Conservation (phyloP, 2,888 invertebrate species). For the Bhutanitis thaidina region DNA sequence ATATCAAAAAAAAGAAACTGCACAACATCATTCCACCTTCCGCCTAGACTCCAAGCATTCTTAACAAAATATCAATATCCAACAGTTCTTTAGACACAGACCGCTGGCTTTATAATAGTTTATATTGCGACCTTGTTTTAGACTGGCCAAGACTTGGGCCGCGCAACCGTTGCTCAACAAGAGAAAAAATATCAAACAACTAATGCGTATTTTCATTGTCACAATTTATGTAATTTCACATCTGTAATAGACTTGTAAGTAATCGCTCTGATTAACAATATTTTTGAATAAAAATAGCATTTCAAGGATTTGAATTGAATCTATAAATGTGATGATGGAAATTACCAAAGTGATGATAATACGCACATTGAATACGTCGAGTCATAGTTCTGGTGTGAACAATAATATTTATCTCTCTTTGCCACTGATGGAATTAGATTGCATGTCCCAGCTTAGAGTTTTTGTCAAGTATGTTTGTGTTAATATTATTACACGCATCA, state of each 20-base stretch:
- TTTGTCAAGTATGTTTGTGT: too few relatives aligned
- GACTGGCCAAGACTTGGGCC: slow-evolving; percentile 22
- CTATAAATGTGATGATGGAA: too few relatives aligned
- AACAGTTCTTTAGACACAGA: slow-evolving; percentile 9
- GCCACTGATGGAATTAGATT: too few relatives aligned
- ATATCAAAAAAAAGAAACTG: slow-evolving; percentile 22
- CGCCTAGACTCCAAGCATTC: slow-evolving; percentile 12
- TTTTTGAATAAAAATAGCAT: background rate
- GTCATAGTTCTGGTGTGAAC: too few relatives aligned
- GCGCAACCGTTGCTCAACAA: slow-evolving; percentile 21
- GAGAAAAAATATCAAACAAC: slow-evolving; percentile 23
- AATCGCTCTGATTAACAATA: background rate
- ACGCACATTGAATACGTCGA: too few relatives aligned
- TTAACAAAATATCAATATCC: slow-evolving; percentile 8
- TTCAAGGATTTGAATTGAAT: too few relatives aligned
- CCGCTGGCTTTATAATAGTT: slow-evolving; percentile 29
- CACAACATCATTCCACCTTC: slow-evolving; percentile 20
- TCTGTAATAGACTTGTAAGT: slow-evolving; percentile 9
- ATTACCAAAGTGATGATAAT: too few relatives aligned
- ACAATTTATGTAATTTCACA: slow-evolving; percentile 14
- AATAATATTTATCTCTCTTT: too few relatives aligned
- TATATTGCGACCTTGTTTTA: slow-evolving; percentile 28
- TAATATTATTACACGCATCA: too few relatives aligned
- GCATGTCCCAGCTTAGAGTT: too few relatives aligned
- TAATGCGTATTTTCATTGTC: slow-evolving; percentile 16